Evolutionary conservation across 2,113 vertebrate genomes (phyloP).

Genomic region (Forbesichthys papilliferus): DNA sequence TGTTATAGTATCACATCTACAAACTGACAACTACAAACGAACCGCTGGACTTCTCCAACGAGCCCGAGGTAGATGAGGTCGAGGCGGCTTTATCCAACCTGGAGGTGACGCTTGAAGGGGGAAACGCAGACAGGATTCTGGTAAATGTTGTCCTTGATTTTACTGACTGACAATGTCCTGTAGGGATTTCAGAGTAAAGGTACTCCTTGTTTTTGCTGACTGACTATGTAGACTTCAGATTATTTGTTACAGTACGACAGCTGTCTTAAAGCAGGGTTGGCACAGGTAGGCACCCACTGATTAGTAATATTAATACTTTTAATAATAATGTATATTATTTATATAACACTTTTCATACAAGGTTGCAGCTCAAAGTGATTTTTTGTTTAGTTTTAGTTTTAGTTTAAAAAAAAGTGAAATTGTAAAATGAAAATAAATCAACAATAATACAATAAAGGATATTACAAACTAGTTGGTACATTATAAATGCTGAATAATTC

Average conservation of each 20-base stretch:
- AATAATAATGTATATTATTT: not conserved
- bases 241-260: constrained; percentile 28
- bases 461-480: too few species aligned
- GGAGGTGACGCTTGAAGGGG: constrained; percentile 90
- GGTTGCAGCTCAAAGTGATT: too few species aligned
- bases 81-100: constrained; percentile 93
- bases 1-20: constrained; percentile 89
- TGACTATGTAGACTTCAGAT: constrained; percentile 10
- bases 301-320: constrained; percentile 16
- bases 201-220: constrained; percentile 3
- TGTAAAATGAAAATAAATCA: too few species aligned
- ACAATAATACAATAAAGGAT: too few species aligned
- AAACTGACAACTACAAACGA: constrained; percentile 85
- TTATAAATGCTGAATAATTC: too few species aligned
- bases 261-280: constrained; percentile 38
- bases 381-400: not conserved
- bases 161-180: not conserved
- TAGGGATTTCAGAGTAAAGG: constrained; percentile 25
- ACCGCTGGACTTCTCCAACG: constrained; percentile 74
- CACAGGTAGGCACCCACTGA: constrained; percentile 22
- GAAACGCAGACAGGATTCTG: constrained; percentile 82
- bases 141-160: constrained; percentile 69
- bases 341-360: too few species aligned
- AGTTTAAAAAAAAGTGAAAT: too few species aligned
- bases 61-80: constrained; percentile 91